These are phyloP conservation scores for Cheilosia urbana DNA, from an alignment of 2,888 invertebrate species.

Conservation along the genomic window DNA sequence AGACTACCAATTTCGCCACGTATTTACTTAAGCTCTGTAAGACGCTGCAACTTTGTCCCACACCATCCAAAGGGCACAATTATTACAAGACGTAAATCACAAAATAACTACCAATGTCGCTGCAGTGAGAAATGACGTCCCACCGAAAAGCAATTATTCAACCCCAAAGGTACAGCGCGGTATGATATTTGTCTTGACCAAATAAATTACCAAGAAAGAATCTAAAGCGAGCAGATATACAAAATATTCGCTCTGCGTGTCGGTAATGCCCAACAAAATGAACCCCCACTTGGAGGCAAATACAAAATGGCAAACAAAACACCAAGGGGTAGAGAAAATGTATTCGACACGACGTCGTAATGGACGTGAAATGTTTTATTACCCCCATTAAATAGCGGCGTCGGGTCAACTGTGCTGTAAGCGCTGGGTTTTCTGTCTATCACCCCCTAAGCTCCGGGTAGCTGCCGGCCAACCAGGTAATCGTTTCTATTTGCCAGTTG, in stretches of 20 bases:
- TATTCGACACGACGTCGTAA: constrained; percentile 67
- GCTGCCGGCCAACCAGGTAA: constrained; percentile 60
- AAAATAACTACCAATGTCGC: neutral
- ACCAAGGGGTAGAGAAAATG: constrained; percentile 13
- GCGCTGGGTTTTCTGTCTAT: constrained; percentile 10
- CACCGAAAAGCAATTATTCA: constrained; percentile 55
- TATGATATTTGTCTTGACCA: constrained; percentile 65
- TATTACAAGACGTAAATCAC: neutral
- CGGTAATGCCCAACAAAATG: constrained; percentile 58
- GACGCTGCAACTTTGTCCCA: no score
- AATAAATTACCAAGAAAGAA: constrained; percentile 62
- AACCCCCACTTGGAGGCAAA: constrained; percentile 48
- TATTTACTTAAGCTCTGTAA: no score
- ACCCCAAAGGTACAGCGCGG: constrained; percentile 20
- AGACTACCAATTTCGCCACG: no score
- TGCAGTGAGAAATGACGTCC: neutral
- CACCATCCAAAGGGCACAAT: neutral
- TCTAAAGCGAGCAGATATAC: constrained; percentile 31
- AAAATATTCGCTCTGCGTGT: constrained; percentile 69
- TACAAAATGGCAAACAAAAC: constrained; percentile 70
- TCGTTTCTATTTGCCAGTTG: constrained; percentile 42
- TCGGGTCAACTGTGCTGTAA: constrained; percentile 30
- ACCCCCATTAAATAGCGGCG: constrained; percentile 61
- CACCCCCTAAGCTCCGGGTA: constrained; percentile 35
- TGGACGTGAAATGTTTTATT: constrained; percentile 72